Evolutionary conservation across 2,113 vertebrate species (phyloP), one percentile per base, ranked within the genome.

Genomic region (Apodemus sylvaticus): DNA sequence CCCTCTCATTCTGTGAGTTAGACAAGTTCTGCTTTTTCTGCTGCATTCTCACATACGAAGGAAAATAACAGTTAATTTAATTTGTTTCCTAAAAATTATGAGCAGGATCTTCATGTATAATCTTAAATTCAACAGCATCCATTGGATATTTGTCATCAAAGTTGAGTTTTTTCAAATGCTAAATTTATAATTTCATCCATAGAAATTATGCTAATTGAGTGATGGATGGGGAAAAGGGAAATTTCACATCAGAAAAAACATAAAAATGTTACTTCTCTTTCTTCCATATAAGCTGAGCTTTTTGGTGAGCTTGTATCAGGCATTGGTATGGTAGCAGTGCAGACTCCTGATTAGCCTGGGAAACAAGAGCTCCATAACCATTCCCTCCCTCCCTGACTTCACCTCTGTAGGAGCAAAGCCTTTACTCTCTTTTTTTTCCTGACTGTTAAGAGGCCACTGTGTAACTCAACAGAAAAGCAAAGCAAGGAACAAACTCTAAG

Each of bases 381-480:
- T 42, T 73, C 82, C 60, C 90, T 60, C 11, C 13, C 96, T 92
- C 31, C 10, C 94, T 48, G 86, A 42, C 78, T 55, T 29, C 42
- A 74, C 7, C 91, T 96, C 96, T 74, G 11, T 90, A 91, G 48
- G 78, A 86, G 10, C 51, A 70, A 66, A 71, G 12, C 83, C 90
- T 86, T 81, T 45, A 17, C 16, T 7, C 12, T 58, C 58, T 68
- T 66, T 29, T 66, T 29, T 68, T 34, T 34, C 64, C 29, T 34
- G 29, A 14, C 64, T 31, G 12, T 42, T 93, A 78, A 39, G 70
- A 77, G 96, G 95, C 29, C 45, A 83, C 89, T 86, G 2, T 91
- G 97, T 97, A 53, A 20, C 14, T 89, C 34, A 93, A 90, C 60
- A 81, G 62, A 53, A 88, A 86, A 86, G 89, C n/a, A 93, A 92